Base-by-base conservation (phyloP, 2,113 vertebrate genomes). In the Lophochroa leadbeateri region DNA sequence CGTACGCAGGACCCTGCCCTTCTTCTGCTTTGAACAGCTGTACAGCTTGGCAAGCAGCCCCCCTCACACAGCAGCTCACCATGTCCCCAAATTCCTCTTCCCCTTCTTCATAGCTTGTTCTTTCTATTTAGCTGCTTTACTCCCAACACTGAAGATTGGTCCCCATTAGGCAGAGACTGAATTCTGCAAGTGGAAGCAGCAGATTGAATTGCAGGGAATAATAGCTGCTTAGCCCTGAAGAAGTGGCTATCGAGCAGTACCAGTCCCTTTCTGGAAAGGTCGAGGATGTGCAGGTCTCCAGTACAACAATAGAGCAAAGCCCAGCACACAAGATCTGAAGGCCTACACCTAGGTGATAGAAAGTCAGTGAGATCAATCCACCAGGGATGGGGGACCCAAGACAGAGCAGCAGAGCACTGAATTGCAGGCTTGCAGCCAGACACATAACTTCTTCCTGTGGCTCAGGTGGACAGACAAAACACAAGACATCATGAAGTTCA, bases 81-180 rank as follows among this genome's bases (percentile, higher is more conserved):
- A 1, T n/a, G 43, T 35, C 15, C 52, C 44, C 58, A 80, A 11
- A 65, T 6, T 57, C 35, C 49, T n/a, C 65, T 58, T 33, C 4
- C 7, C 6, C 23, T 20, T 93, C 58, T 60, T 44, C 47, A 24
- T 23, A 63, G 23, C n/a, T 90, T 0, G 0, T 2, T 92, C 25
- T 35, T 82, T 75, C 46, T 71, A 10, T 82, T 86, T 70, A 82
- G 10, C 27, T 71, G 29, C 17, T 88, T 95, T 55, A 60, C 14
- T 64, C 61, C 28, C 8, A 24, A 3, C 35, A 55, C 12, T 0
- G 0, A 82, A 44, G 43, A n/a, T 4, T 49, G 8, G 23, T 15
- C 21, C 43, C 20, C 12, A 33, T 55, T 44, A 29, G 35, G 58
- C 53, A 90, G 46, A 67, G 46, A 19, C 55, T 65, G 46, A 67